A percentile compares a stretch with the other conserved stretches of the same genome.
These are phyloP conservation scores for Todiramphus saurophagus DNA, from an alignment of 2,113 vertebrate genomes.

Conservation along the genomic window DNA sequence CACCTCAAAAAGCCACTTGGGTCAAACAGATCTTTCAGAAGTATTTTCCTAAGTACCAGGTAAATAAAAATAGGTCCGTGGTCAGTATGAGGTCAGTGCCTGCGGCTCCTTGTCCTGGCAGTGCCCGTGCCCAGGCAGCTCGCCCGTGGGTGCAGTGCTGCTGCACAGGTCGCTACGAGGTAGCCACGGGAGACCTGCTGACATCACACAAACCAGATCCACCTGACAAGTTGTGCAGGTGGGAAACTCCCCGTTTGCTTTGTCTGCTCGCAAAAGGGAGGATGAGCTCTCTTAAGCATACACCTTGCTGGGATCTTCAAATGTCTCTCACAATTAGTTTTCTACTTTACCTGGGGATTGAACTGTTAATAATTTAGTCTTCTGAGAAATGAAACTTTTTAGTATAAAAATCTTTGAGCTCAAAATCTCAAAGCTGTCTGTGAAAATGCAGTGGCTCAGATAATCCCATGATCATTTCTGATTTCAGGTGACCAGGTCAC, in stretches of 20 bases:
- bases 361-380: not conserved
- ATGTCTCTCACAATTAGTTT: not conserved
- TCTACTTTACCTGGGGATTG: not conserved
- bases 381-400: not conserved
- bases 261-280: rapidly evolving
- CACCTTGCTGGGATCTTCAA: not conserved
- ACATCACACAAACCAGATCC: not conserved
- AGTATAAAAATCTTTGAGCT: not conserved
- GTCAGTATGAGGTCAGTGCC: not conserved
- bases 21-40: not conserved
- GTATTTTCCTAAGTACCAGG: not conserved
- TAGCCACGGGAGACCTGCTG: not conserved
- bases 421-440: not conserved
- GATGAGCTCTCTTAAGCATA: not conserved
- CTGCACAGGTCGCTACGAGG: not conserved
- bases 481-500: not conserved
- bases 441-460: not conserved
- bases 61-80: not conserved
- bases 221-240: not conserved
- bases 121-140: not conserved
- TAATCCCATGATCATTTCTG: not conserved
- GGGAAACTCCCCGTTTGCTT: not conserved
- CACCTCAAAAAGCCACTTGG: not conserved
- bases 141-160: rapidly evolving
- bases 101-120: not conserved